These are phyloP conservation scores for Puma concolor DNA, from an alignment of 2,113 vertebrate species.

Conservation along the genomic window DNA sequence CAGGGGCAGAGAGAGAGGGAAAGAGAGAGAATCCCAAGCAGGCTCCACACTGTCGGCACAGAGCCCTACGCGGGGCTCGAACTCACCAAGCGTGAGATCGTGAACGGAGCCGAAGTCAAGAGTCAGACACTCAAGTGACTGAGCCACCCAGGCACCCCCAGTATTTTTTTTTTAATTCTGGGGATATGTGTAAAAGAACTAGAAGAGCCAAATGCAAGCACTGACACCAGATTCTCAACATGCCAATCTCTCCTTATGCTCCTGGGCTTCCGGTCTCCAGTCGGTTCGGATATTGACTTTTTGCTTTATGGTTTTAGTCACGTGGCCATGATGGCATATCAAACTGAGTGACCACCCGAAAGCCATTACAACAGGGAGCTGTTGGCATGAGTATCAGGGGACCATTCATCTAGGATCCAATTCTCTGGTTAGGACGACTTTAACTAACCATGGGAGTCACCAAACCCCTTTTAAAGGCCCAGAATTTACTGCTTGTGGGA, in stretches of 20 bases:
- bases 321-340: slow-evolving; percentile 6
- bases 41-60: no score
- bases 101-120: no score
- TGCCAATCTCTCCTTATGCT: background rate
- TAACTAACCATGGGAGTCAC: slow-evolving; percentile 51
- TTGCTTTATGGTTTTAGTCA: slow-evolving; percentile 31
- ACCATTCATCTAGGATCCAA: slow-evolving; percentile 4
- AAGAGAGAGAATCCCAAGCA: no score
- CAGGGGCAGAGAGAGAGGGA: no score
- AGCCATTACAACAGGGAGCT: background rate
- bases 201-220: background rate
- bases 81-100: no score
- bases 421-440: slow-evolving; percentile 36
- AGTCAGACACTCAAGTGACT: no score
- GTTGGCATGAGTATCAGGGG: background rate
- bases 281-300: slow-evolving; percentile 37
- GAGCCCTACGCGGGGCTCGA: no score
- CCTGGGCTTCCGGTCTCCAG: background rate
- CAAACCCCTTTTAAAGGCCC: slow-evolving; percentile 4
- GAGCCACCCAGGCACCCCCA: no score
- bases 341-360: background rate
- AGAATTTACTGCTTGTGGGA: slow-evolving; percentile 47
- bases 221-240: background rate
- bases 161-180: background rate
- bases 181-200: background rate